Percentiles rank a stretch among this genome's conserved stretches.
phyloP scores from a whole-genome alignment of 2,888 invertebrate genomes.

The Craniophora ligustri region DNA sequence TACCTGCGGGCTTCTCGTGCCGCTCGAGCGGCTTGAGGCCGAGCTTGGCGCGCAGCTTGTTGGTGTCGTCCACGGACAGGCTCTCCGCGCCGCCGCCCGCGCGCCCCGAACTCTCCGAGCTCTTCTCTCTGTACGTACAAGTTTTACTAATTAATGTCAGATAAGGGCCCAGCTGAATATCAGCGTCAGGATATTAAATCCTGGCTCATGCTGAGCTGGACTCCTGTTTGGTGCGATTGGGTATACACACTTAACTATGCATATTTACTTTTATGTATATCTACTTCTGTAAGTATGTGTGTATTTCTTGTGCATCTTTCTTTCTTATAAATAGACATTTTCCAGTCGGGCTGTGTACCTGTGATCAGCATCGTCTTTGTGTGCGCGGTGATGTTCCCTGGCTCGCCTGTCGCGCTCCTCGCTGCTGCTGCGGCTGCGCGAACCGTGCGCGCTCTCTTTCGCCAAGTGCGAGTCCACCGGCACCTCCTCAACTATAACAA shows the following conservation, averaged over 20 bases:
- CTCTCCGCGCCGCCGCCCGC: constrained; percentile 75
- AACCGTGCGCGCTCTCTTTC: constrained; percentile 47
- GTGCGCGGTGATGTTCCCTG: constrained; percentile 55
- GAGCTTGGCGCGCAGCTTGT: constrained; percentile 96
- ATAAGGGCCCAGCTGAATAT: too few species aligned
- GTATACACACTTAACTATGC: too few species aligned
- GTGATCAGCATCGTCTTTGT: constrained; percentile 45
- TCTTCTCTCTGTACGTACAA: constrained; percentile 52
- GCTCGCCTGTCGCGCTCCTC: constrained; percentile 62
- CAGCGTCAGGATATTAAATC: too few species aligned
- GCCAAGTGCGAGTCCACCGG: constrained; percentile 82
- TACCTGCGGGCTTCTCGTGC: constrained; percentile 80
- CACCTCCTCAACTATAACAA: constrained; percentile 86
- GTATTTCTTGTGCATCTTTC: too few species aligned
- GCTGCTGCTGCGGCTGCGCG: constrained; percentile 69
- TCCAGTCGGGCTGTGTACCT: constrained; percentile 47
- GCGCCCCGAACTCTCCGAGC: constrained; percentile 58
- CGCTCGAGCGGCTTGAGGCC: constrained; percentile 97
- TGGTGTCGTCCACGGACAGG: constrained; percentile 95
- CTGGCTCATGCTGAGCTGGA: too few species aligned
- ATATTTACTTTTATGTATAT: too few species aligned
- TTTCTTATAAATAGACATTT: too few species aligned
- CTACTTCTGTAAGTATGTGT: too few species aligned
- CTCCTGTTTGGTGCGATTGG: too few species aligned
- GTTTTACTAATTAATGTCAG: too few species aligned